Conservation (phyloP, 64 coral and sea anemone genomes). For the Pocillopora verrucosa region DNA sequence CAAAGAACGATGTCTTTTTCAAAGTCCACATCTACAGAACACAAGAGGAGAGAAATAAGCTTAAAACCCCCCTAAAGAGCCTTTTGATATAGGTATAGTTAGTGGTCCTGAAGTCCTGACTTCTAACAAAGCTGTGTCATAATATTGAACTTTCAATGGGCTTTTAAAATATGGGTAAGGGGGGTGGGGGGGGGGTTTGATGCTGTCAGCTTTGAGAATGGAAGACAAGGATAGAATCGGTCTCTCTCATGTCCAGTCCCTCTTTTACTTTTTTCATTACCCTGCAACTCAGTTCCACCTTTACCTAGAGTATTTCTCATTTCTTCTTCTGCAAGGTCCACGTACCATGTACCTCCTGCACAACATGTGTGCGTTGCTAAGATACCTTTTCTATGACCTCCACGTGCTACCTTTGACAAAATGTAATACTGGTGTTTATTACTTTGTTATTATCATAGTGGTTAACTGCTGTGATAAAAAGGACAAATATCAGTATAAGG, state of each 20-base stretch:
- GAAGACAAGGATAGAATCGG: too few relatives aligned
- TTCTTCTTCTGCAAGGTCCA: slow-evolving; percentile 66
- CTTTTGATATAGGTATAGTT: too few relatives aligned
- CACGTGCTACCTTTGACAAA: slow-evolving; percentile 54
- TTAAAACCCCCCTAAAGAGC: not conserved
- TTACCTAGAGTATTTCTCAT: slow-evolving; percentile 75
- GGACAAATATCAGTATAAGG: too few relatives aligned
- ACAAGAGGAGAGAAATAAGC: not conserved
- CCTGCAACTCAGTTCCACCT: not conserved
- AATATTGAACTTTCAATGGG: too few relatives aligned
- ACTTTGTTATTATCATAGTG: not conserved
- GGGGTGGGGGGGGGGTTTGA: too few relatives aligned
- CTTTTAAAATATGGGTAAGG: too few relatives aligned
- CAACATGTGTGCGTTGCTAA: slow-evolving; percentile 84
- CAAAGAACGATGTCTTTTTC: slow-evolving; percentile 81
- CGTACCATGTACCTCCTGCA: slow-evolving; percentile 80
- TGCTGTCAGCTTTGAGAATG: too few relatives aligned
- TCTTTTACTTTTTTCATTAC: too few relatives aligned
- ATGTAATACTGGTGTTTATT: not conserved
- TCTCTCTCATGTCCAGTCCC: too few relatives aligned
- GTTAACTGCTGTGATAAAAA: not conserved
- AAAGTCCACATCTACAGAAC: slow-evolving; percentile 63
- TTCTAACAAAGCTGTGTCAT: too few relatives aligned
- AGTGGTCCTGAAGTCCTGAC: too few relatives aligned
- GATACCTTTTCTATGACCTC: slow-evolving; percentile 67